These are phyloP conservation scores for Villa cingulata DNA, from an alignment of 2,888 invertebrate species.

Conservation along the genomic window DNA sequence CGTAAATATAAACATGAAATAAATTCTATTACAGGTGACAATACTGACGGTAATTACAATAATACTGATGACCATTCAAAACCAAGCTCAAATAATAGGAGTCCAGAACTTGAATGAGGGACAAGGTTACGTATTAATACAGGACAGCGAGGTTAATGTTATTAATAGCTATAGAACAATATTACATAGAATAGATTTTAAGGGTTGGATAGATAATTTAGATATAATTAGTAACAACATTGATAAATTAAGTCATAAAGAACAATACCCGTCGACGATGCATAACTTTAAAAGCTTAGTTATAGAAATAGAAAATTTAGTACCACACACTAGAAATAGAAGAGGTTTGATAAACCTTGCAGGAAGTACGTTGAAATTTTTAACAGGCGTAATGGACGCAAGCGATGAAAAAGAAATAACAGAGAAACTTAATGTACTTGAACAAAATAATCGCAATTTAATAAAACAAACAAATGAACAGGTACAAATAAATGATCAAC, in stretches of 20 bases:
- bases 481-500: too few relatives aligned
- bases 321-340: background rate
- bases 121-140: slow-evolving; percentile 1
- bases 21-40: background rate
- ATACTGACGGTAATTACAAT: background rate
- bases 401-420: slow-evolving; percentile 4
- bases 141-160: slow-evolving; percentile 1
- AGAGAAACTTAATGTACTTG: too few relatives aligned
- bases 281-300: slow-evolving; percentile 1
- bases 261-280: background rate
- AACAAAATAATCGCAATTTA: too few relatives aligned
- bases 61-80: too few relatives aligned
- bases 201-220: slow-evolving; percentile 1
- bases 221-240: slow-evolving; percentile 2
- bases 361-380: slow-evolving; percentile 4
- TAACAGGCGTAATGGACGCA: slow-evolving; percentile 6
- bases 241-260: slow-evolving; percentile 1
- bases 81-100: too few relatives aligned
- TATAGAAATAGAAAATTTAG: background rate
- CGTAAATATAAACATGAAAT: too few relatives aligned
- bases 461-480: too few relatives aligned
- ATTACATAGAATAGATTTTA: slow-evolving; percentile 1
- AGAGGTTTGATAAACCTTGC: slow-evolving; percentile 1
- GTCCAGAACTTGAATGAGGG: background rate
- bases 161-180: slow-evolving; percentile 2